Percentiles rank a stretch among this genome's conserved stretches.
phyloP scores from a whole-genome alignment of 2,797 vertebrate genomes.

The Anolis apletophallus region DNA sequence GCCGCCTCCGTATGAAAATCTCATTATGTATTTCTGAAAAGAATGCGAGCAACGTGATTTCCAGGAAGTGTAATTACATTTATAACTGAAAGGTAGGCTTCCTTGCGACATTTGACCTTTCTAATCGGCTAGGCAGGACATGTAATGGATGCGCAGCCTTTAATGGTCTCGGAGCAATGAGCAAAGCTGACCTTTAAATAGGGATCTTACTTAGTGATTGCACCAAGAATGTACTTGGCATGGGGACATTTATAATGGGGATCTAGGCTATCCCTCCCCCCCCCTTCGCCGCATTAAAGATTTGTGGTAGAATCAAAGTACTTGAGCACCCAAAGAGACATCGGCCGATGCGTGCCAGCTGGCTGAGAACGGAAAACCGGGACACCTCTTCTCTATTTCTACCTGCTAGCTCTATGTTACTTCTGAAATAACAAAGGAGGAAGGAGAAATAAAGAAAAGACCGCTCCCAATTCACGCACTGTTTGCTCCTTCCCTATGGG shows the following conservation, averaged over 20 bases:
- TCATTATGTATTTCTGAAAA: conserved; percentile 54
- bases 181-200: conserved; percentile 73
- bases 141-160: conserved; percentile 70
- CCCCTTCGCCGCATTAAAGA: conserved; percentile 39
- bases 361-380: background rate
- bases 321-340: background rate
- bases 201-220: conserved; percentile 45
- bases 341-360: conserved; percentile 17
- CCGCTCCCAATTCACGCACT: background rate
- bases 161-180: conserved; percentile 72
- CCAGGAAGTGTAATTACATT: conserved; percentile 67
- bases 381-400: background rate
- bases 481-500: background rate
- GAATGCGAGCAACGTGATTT: conserved; percentile 58
- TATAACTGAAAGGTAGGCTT: conserved; percentile 68
- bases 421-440: background rate
- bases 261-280: background rate
- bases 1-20: conserved; percentile 56
- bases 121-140: conserved; percentile 67
- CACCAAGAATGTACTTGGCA: conserved; percentile 58
- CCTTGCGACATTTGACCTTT: conserved; percentile 75
- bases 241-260: conserved; percentile 49
- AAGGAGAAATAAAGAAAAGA: background rate
- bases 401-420: background rate
- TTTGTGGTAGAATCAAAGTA: conserved; percentile 42